A percentile compares a stretch with the other conserved stretches of the same genome.
phyloP scores from a whole-genome alignment of 2,888 invertebrate genomes.

The Caenorhabditis doughertyi region DNA sequence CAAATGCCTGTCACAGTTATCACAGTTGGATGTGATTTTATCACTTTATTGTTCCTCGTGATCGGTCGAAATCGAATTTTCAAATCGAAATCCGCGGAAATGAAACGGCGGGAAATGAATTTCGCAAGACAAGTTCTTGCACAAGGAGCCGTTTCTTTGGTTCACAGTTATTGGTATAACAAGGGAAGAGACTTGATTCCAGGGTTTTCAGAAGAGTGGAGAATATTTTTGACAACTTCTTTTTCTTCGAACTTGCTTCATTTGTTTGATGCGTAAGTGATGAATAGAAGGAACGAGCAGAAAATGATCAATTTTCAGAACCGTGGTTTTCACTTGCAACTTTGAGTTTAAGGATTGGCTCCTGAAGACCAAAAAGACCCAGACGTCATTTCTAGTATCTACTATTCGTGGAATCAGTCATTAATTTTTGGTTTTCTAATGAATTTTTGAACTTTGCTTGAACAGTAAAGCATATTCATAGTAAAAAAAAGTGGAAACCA shows the following conservation, averaged over 20 bases:
- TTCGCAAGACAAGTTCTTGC: slow-evolving; percentile 26
- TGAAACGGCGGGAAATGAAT: slow-evolving; percentile 25
- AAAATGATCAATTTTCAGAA: background rate
- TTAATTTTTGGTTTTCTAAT: background rate
- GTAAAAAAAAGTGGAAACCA: too few relatives aligned
- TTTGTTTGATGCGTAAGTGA: slow-evolving; percentile 30
- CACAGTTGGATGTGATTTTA: slow-evolving; percentile 5
- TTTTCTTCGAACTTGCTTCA: slow-evolving; percentile 29
- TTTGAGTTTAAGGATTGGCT: slow-evolving; percentile 26
- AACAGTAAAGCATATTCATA: too few relatives aligned
- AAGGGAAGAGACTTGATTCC: slow-evolving; percentile 25
- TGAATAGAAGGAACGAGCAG: background rate
- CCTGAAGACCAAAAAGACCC: background rate
- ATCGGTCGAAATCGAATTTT: slow-evolving; percentile 3
- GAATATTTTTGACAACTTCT: slow-evolving; percentile 24
- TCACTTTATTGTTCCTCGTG: background rate
- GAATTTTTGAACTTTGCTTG: background rate
- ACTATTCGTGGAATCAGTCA: slow-evolving; percentile 14
- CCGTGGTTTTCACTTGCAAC: slow-evolving; percentile 26
- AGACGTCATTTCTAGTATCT: background rate
- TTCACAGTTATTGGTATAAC: slow-evolving; percentile 20
- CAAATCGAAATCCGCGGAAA: slow-evolving; percentile 22
- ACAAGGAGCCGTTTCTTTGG: slow-evolving; percentile 18
- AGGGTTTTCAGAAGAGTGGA: slow-evolving; percentile 15
- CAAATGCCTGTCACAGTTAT: slow-evolving; percentile 17